Conservation (phyloP, 2,113 vertebrate genomes). For the Gymnorhina tibicen region DNA sequence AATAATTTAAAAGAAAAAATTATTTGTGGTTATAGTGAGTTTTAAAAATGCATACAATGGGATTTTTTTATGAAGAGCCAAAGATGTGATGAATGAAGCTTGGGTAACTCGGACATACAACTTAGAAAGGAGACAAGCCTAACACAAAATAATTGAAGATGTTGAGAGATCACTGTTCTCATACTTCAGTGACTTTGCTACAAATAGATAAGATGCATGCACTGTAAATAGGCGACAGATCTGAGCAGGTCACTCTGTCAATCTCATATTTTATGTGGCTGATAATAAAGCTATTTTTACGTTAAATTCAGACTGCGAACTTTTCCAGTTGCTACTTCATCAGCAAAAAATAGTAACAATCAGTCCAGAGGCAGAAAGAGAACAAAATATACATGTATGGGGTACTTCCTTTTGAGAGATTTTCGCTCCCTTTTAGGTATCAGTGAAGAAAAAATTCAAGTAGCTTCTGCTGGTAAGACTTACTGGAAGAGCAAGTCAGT, state of each 20-base stretch:
- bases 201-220: background rate
- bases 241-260: background rate
- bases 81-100: background rate
- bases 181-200: background rate
- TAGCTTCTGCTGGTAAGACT: background rate
- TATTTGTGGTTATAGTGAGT: background rate
- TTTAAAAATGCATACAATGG: background rate
- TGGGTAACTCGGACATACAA: background rate
- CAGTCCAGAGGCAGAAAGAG: background rate
- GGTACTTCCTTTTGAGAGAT: background rate
- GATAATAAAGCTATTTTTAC: background rate
- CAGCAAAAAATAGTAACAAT: background rate
- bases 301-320: background rate
- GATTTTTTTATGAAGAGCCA: background rate
- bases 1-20: background rate
- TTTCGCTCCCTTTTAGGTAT: background rate
- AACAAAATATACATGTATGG: background rate
- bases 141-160: background rate
- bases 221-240: background rate
- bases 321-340: background rate
- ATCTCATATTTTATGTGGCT: background rate
- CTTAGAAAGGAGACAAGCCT: background rate
- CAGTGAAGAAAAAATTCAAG: background rate
- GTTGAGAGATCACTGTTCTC: background rate
- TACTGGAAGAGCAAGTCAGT: background rate